phyloP scores from a whole-genome alignment of 2,113 vertebrate genomes.

The Dicerorhinus sumatrensis region DNA sequence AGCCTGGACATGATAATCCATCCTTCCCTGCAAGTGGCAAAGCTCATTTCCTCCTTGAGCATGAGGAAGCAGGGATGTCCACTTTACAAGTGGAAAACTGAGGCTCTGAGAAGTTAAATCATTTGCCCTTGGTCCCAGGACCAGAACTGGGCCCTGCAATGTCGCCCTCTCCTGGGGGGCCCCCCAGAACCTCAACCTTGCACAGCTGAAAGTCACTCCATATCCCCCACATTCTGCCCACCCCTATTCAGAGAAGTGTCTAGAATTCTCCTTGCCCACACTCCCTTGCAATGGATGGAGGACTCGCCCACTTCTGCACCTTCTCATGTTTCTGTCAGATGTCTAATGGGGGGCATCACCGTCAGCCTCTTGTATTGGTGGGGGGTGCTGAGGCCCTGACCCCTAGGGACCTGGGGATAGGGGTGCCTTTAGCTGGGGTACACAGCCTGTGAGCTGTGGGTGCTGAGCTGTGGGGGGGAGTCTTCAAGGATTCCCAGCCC shows the following conservation, averaged over 20 bases:
- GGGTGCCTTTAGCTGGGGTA: neutral
- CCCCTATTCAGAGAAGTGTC: too few relatives aligned
- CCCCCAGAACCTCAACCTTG: neutral
- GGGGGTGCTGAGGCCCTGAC: neutral
- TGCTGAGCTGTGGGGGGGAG: neutral
- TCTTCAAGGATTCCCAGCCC: neutral
- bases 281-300: neutral
- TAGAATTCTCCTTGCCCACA: neutral
- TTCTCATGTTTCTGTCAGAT: neutral
- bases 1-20: neutral
- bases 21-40: neutral
- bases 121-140: too few relatives aligned
- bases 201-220: neutral
- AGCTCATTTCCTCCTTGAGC: too few relatives aligned
- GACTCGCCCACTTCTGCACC: neutral
- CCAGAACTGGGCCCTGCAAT: rapidly evolving
- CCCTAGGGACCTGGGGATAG: too few relatives aligned
- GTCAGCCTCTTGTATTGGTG: neutral
- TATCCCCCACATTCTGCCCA: neutral
- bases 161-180: too few relatives aligned
- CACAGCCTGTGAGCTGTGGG: neutral
- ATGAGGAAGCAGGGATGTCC: neutral
- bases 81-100: neutral
- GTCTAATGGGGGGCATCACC: neutral
- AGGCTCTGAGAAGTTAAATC: neutral